These are phyloP conservation scores for Drosophila cognata DNA, from an alignment of 2,888 invertebrate species.

Conservation along the genomic window DNA sequence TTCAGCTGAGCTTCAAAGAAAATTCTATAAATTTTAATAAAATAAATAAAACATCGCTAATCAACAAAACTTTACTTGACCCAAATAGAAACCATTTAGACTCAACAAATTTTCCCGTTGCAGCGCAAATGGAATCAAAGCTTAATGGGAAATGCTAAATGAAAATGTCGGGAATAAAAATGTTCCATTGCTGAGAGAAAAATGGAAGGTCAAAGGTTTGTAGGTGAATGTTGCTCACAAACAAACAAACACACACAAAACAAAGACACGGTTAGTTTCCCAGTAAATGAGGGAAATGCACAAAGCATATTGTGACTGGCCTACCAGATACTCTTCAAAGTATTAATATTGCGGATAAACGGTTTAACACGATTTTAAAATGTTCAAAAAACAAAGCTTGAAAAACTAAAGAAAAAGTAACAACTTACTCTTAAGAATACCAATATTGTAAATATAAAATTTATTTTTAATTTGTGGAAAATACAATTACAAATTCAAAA, in stretches of 20 bases:
- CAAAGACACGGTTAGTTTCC: background rate
- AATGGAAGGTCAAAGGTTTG: constrained; percentile 28
- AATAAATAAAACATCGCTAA: background rate
- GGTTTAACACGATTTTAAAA: background rate
- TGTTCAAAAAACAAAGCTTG: background rate
- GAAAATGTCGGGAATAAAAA: constrained; percentile 34
- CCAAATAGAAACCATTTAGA: constrained; percentile 51
- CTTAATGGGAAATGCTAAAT: constrained; percentile 14
- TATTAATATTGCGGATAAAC: background rate
- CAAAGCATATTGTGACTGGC: background rate
- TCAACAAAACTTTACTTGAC: constrained; percentile 24
- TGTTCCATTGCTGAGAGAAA: constrained; percentile 5
- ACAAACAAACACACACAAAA: constrained; percentile 1
- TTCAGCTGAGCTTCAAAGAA: background rate
- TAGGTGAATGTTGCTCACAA: constrained; percentile 9
- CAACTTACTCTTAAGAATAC: background rate
- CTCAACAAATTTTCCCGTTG: constrained; percentile 26
- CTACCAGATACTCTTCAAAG: background rate
- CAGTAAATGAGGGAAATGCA: background rate
- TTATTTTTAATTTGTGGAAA: too few relatives aligned
- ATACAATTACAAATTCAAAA: too few relatives aligned
- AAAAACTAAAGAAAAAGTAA: background rate
- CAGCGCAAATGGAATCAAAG: constrained; percentile 5
- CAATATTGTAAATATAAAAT: background rate
- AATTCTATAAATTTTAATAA: background rate